Base-by-base conservation (phyloP, 2,797 vertebrate genomes). In the Pangasius mekongensis region DNA sequence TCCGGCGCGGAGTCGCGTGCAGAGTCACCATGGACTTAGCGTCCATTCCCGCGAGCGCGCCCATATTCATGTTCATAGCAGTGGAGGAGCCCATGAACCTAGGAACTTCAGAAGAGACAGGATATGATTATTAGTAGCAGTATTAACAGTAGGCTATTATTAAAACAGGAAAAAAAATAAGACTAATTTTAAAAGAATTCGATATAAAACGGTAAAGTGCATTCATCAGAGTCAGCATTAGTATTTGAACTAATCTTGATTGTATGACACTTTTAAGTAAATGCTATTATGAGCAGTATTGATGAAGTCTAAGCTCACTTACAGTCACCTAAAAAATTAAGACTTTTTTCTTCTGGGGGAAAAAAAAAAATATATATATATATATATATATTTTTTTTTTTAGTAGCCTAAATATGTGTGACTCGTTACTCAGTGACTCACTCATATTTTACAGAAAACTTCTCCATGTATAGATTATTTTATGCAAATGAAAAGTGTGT, bases 61-160 rank as follows among this genome's bases (percentile, higher is more conserved):
- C 95, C 97, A 99, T 94, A 90, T 97, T 96, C 96, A 98, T 94
- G 90, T 97, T 97, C 96, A 98, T 96, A 84, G 97, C 97, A 66
- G 94, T 94, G 58, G 97, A 96, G 0, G 96, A 95, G 89, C 97
- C 96, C 97, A 99, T 97, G 94, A 98, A 97, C 90, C 98, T 97
- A 93, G 98, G 98, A 91, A 99, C 98, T 99, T 92, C 6, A 52
- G 82, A 33, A 78, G 36, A 77, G 33, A 27, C 49, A 0, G 20
- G 49, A 30, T 0, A 64, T 78, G 39, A 52, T 64, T 47, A 83
- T 84, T 49, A 69, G 14, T 24, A 24, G 5, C 8, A 36, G n/a
- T 27, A 73, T 2, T 8, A 9, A 8, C 36, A 49, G 47, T 30
- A 78, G 43, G 2, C 5, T 77, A 16, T 52, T 76, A 27, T 7